Evolutionary conservation across 2,797 vertebrate genomes (phyloP).

Genomic region (Sebastiscus albofasciatus): DNA sequence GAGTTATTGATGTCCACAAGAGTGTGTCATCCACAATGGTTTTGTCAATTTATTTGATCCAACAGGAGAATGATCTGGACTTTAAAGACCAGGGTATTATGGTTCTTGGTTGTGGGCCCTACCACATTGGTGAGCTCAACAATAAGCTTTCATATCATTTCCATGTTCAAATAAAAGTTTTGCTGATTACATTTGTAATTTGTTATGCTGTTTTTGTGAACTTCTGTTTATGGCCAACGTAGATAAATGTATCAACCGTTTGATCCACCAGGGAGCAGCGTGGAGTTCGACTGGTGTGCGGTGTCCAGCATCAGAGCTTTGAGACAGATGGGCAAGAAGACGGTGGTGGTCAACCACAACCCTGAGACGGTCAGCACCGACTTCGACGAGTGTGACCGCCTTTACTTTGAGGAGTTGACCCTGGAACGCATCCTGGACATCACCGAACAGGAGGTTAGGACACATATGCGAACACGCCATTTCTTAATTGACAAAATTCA

Average conservation of each 20-base stretch:
- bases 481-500: not conserved
- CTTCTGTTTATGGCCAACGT: not conserved
- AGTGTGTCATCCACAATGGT: not conserved
- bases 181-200: not conserved
- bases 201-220: not conserved
- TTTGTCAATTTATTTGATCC: constrained; percentile 37
- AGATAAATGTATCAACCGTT: not conserved
- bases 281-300: constrained; percentile 98
- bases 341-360: constrained; percentile 95
- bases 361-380: constrained; percentile 98
- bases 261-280: constrained; percentile 89
- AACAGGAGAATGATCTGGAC: constrained; percentile 92
- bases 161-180: not conserved
- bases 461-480: not conserved
- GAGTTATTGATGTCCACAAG: not conserved
- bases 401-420: constrained; percentile 97
- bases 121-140: constrained; percentile 91
- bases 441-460: constrained; percentile 91
- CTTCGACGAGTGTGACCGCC: constrained; percentile 96
- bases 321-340: constrained; percentile 90
- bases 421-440: constrained; percentile 95
- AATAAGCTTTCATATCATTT: not conserved
- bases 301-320: constrained; percentile 93
- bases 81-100: constrained; percentile 92
- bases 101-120: constrained; percentile 95